These are phyloP conservation scores for Tokudaia muenninki DNA, from an alignment of 2,797 vertebrate species.

Conservation along the genomic window DNA sequence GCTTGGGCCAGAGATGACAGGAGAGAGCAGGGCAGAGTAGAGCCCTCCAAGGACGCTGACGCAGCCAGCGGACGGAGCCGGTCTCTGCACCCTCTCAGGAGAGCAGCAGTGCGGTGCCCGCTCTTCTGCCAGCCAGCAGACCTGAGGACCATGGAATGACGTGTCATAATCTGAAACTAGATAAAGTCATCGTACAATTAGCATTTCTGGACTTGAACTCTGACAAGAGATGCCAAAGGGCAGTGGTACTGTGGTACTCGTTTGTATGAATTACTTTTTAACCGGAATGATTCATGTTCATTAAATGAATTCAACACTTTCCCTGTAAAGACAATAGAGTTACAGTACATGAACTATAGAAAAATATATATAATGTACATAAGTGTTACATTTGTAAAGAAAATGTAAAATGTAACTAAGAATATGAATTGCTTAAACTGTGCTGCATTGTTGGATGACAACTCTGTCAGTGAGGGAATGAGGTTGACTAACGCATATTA, in stretches of 20 bases:
- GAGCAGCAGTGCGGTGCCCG: conserved; percentile 84
- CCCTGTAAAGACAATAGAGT: conserved; percentile 87
- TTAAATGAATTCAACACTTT: conserved; percentile 87
- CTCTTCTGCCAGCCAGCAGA: conserved; percentile 85
- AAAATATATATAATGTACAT: conserved; percentile 89
- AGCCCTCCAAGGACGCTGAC: conserved; percentile 80
- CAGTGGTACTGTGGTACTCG: conserved; percentile 83
- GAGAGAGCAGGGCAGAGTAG: conserved; percentile 69
- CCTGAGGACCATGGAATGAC: conserved; percentile 85
- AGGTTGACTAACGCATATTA: conserved; percentile 84
- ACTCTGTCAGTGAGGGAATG: conserved; percentile 87
- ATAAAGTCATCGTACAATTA: conserved; percentile 83
- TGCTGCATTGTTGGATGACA: conserved; percentile 86
- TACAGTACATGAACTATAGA: conserved; percentile 87
- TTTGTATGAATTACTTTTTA: conserved; percentile 89
- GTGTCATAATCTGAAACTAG: conserved; percentile 85
- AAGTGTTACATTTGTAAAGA: conserved; percentile 91
- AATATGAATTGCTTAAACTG: conserved; percentile 84
- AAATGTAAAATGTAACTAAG: conserved; percentile 91
- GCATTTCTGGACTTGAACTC: conserved; percentile 85
- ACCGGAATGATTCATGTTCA: conserved; percentile 86
- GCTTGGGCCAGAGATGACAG: conserved; percentile 70
- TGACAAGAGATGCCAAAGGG: conserved; percentile 85
- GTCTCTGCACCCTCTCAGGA: conserved; percentile 85
- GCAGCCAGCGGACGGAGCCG: conserved; percentile 79